Percentiles rank a stretch among this genome's conserved stretches.
These are phyloP conservation scores for Gymnoscopelus braueri DNA, from an alignment of 2,797 vertebrate genomes.

Conservation along the genomic window DNA sequence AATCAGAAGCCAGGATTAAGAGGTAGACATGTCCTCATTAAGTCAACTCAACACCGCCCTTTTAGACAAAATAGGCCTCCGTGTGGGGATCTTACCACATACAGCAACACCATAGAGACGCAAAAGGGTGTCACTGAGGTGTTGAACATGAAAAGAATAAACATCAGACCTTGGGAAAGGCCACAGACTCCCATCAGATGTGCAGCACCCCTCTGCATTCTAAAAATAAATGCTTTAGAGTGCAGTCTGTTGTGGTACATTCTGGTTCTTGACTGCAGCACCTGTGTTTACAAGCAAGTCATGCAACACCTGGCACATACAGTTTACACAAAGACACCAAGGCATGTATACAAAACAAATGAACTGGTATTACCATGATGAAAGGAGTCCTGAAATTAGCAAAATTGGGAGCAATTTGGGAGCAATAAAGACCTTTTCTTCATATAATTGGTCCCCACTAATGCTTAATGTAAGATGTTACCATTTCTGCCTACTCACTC, in stretches of 20 bases:
- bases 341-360: conserved; percentile 40
- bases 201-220: conserved; percentile 13
- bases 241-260: conserved; percentile 29
- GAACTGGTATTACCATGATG: not conserved
- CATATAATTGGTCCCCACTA: too few relatives aligned
- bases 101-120: conserved; percentile 50
- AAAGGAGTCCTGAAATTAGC: not conserved
- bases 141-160: conserved; percentile 33
- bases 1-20: conserved; percentile 54
- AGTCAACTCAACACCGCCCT: conserved; percentile 61
- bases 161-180: conserved; percentile 30
- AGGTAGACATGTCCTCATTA: conserved; percentile 73
- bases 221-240: not conserved
- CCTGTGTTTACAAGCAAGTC: conserved; percentile 49
- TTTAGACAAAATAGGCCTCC: conserved; percentile 61
- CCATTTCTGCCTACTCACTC: too few relatives aligned
- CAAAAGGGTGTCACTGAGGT: conserved; percentile 7
- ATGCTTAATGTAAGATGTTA: too few relatives aligned
- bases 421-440: conserved; percentile 7
- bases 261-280: conserved; percentile 19
- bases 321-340: conserved; percentile 45
- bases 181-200: conserved; percentile 12
- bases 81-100: conserved; percentile 28
- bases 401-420: not conserved
- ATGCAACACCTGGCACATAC: conserved; percentile 38